Conservation (phyloP, 2,113 vertebrate genomes). For the Pluvianellus socialis region DNA sequence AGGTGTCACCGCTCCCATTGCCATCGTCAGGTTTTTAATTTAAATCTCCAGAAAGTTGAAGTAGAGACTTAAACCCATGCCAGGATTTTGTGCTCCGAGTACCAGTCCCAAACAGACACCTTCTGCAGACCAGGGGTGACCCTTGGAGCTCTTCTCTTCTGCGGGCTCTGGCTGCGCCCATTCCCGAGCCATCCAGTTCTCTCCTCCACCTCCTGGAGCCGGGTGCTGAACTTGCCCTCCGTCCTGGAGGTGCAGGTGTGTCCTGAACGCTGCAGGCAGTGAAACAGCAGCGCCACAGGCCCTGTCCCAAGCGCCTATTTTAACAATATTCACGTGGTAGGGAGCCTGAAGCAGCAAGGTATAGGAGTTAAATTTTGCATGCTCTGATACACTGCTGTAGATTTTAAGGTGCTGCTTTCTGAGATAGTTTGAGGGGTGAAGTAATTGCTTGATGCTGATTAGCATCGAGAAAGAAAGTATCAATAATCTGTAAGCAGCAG, state of each 20-base stretch:
- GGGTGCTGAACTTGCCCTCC: not conserved
- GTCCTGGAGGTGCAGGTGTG: not conserved
- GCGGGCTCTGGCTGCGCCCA: fast-evolving
- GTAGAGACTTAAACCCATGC: not conserved
- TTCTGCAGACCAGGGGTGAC: fast-evolving
- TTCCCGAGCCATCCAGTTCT: no score
- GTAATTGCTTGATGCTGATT: not conserved
- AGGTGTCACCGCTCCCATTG: not conserved
- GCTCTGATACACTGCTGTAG: not conserved
- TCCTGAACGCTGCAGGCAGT: not conserved
- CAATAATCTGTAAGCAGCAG: not conserved
- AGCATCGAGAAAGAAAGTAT: not conserved
- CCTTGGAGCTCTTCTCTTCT: not conserved
- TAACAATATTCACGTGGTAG: not conserved
- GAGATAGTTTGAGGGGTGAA: not conserved
- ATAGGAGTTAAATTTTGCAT: not conserved
- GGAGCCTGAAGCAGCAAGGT: not conserved
- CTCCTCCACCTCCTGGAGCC: not conserved
- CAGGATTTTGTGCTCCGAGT: not conserved
- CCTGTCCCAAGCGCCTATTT: not conserved
- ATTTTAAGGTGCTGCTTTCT: not conserved
- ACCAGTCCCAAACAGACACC: not conserved
- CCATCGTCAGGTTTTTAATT: not conserved
- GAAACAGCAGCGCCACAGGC: fast-evolving
- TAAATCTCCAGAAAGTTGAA: not conserved